A percentile compares a stretch with the other conserved stretches of the same genome.
phyloP scores from a whole-genome alignment of 2,113 vertebrate genomes.

The Gavialis gangeticus region DNA sequence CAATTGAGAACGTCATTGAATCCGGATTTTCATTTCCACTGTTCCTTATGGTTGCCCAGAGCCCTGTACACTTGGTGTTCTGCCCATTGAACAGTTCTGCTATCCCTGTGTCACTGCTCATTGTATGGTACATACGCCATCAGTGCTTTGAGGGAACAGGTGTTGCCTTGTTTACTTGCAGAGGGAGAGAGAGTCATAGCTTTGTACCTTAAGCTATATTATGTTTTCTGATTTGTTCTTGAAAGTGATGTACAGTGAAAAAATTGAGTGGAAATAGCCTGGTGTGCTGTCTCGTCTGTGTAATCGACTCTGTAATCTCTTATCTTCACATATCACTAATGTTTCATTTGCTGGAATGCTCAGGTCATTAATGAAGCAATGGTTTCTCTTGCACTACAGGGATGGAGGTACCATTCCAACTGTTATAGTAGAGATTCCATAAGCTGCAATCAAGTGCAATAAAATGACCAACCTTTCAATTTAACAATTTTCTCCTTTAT shows the following conservation, averaged over 20 bases:
- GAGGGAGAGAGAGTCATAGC: neutral
- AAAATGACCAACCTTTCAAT: neutral
- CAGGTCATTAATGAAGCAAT: neutral
- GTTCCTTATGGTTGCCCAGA: neutral
- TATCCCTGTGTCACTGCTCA: neutral
- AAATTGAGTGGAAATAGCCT: neutral
- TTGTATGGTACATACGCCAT: neutral
- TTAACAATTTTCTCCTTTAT: neutral
- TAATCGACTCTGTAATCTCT: neutral
- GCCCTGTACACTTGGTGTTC: neutral
- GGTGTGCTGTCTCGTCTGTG: neutral
- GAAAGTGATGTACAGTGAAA: neutral
- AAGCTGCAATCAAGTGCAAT: neutral
- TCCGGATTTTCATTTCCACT: neutral
- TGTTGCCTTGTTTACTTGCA: neutral
- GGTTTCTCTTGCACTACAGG: neutral
- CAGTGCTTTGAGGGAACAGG: neutral
- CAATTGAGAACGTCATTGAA: fast-evolving
- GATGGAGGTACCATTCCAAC: neutral
- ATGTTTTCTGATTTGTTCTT: neutral
- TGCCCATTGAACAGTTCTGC: neutral
- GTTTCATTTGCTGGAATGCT: neutral
- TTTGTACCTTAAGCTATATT: neutral
- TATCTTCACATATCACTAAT: neutral
- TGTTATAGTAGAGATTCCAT: neutral